These are phyloP conservation scores for Cnemophilus loriae DNA, from an alignment of 2,113 vertebrate genomes.

Conservation along the genomic window DNA sequence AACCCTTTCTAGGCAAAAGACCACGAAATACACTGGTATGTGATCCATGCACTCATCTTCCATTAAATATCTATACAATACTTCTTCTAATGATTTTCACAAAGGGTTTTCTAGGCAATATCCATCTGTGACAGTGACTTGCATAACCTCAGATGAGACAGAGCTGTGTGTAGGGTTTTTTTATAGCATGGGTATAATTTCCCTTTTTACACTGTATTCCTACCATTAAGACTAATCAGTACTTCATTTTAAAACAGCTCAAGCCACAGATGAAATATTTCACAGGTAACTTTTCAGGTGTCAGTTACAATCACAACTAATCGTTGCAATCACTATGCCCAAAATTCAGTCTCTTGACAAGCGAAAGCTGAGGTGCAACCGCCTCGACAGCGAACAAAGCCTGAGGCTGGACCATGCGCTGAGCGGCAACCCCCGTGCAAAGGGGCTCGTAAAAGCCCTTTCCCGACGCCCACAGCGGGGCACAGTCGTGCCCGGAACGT, in stretches of 20 bases:
- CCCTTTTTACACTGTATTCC: background rate
- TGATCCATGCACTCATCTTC: background rate
- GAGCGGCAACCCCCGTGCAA: accelerated
- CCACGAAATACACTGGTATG: background rate
- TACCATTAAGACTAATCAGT: background rate
- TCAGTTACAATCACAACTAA: background rate
- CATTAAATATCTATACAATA: background rate
- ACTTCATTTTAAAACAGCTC: background rate
- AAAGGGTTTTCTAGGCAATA: background rate
- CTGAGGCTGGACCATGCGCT: accelerated
- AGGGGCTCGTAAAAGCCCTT: accelerated
- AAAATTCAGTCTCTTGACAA: background rate
- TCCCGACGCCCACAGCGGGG: accelerated
- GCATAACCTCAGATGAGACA: background rate
- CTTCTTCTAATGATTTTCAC: background rate
- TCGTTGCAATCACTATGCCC: background rate
- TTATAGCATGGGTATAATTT: background rate
- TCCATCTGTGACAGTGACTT: background rate
- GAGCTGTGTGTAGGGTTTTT: accelerated
- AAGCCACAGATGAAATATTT: background rate
- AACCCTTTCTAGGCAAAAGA: background rate
- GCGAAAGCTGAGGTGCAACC: background rate
- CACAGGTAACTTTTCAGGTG: background rate
- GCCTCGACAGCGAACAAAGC: accelerated
- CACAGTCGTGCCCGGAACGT: background rate